Evolutionary conservation across 2,797 vertebrate genomes (phyloP), one percentile per base, ranked within the genome.

Genomic region (Anguilla marmorata): DNA sequence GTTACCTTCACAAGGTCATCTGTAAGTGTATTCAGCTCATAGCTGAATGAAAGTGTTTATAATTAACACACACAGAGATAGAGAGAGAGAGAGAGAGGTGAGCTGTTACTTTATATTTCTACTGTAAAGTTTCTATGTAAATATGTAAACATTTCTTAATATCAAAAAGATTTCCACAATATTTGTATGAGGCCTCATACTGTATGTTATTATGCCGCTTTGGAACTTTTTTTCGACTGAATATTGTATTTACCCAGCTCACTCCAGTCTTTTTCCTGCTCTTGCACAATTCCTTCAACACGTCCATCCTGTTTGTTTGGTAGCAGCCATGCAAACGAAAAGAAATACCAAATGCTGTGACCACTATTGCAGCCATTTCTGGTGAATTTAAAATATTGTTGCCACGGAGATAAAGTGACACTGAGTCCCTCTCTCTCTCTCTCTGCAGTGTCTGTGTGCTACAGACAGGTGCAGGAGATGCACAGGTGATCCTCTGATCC

Each of bases 21-120:
- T 76, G 16, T 41, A 12, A 69, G 37, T n/a, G 33, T 87, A 30
- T 21, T 74, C 14, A 56, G 74, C 72, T 63, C 14, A 48, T 60
- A 76, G 37, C 21, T 11, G 76, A 37, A n/a, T 45, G 45, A 60
- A 56, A 87, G 30, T 33, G 27, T 30, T 33, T 30, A 12, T 33
- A 74, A 74, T 74, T 30, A 74, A 74, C 30, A 56, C 54, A 16
- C 12, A 56, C 54, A 2, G 16, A 19, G 2, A 37, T 41, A 45
- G 45, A 86, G 41, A 1, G n/a, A 33, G 9, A 74, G 37, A 41
- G 37, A 41, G 84, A 85, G 82, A 41, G 41, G 27, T 83, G 2
- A 69, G 48, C 87, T 76, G 27, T 24, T 87, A 87, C 85, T 87
- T 7, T 56, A 74, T 50, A 74, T 89, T 85, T 54, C 16, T 89